A percentile compares a stretch with the other conserved stretches of the same genome.
phyloP scores from a whole-genome alignment of 2,888 invertebrate genomes.

The Ernsta delagoae region DNA sequence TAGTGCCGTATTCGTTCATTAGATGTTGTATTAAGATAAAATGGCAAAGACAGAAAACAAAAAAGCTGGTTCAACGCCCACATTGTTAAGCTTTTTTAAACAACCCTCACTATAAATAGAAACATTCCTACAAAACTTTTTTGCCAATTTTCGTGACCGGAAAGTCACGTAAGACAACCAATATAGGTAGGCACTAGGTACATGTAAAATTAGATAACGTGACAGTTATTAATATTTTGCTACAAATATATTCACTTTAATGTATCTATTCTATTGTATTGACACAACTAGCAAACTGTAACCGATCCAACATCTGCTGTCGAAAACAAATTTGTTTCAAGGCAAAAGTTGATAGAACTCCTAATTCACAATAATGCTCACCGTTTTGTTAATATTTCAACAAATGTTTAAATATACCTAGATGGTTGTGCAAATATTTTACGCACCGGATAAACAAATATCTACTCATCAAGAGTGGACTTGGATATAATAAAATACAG shows the following conservation, averaged over 20 bases:
- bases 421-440: not conserved
- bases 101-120: constrained; percentile 3
- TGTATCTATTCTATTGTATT: not conserved
- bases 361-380: not conserved
- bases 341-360: not conserved
- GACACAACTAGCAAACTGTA: not conserved
- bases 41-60: not conserved
- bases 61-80: not conserved
- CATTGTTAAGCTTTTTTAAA: not conserved
- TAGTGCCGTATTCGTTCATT: not conserved
- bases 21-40: not conserved
- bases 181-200: not conserved
- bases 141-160: not conserved
- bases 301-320: not conserved
- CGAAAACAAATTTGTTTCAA: not conserved
- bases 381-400: not conserved
- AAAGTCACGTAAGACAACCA: not conserved
- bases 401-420: not conserved
- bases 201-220: not conserved
- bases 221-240: constrained; percentile 2
- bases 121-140: not conserved
- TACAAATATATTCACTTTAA: not conserved
- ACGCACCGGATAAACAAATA: not conserved
- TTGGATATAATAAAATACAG: not conserved
- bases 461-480: not conserved